Evolutionary conservation across 2,888 invertebrate species (phyloP), one percentile per base, ranked within the genome.

Genomic region (Alentia gelatinosa): DNA sequence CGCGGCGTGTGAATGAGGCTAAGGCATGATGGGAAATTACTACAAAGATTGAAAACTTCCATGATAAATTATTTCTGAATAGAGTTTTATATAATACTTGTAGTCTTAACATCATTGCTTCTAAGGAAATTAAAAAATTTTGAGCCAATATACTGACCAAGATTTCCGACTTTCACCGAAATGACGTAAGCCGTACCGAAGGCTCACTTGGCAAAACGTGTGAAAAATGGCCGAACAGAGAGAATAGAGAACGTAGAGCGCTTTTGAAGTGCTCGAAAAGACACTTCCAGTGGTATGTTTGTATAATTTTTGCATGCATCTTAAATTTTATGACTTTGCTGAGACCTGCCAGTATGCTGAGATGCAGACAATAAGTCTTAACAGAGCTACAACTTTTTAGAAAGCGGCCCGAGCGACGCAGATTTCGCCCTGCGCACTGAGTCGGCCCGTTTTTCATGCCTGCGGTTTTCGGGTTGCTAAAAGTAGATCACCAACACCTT

Each of bases 261-360:
- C 86, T 86, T 86, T 86, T 50, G 42, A 86, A 86, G 86, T 86
- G 86, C 86, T 86, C 86, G 19, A 42, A 50, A 86, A 86, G 86
- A 86, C 86, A 86, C 86, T 86, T 86, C 86, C 50, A 86, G 86
- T 86, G 86, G 86, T 86, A 86, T 86, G 86, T 86, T 47, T 26
- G 23, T 50, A 47, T 47, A 0, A 47, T 33, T 86, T 50, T 30
- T 42, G 30, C 50, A 86, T 86, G 86, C 86, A 86, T 86, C 23
- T 47, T 1, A 15, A 30, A 50, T 42, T 86, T 30, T 42, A 26
- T 1, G 0, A n/a, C n/a, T 86, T 50, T 26, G 3, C 1, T 47
- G 23, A 9, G 12, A 0, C 30, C 26, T 47, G 1, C 1, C 33
- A 19, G 0, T 4, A 50, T 26, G 30, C 5, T 47, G 3, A 33